Percentiles rank a stretch among this genome's conserved stretches.
Conservation (phyloP, 2,888 invertebrate genomes). For the Lysandra coridon region DNA sequence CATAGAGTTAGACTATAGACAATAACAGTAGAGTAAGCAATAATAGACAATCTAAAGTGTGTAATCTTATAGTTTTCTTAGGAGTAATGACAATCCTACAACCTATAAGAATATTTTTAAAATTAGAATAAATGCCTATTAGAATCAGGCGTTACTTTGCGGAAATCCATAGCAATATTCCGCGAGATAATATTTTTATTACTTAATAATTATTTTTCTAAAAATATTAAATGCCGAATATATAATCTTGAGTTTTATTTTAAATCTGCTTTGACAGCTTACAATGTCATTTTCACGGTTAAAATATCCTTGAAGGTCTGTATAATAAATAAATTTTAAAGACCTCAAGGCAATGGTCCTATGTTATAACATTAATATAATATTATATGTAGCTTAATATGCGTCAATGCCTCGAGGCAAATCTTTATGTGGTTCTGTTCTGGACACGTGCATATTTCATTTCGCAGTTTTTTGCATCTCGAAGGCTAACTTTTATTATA, state of each 20-base stretch:
- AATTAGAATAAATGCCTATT: too few species aligned
- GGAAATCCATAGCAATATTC: too few species aligned
- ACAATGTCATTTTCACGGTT: too few species aligned
- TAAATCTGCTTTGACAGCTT: too few species aligned
- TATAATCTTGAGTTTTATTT: too few species aligned
- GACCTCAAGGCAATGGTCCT: background rate
- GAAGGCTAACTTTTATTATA: background rate
- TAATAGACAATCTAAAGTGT: background rate
- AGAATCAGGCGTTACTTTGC: too few species aligned
- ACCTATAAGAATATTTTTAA: too few species aligned
- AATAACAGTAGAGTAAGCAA: background rate
- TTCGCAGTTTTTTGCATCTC: background rate
- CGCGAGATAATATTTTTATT: too few species aligned
- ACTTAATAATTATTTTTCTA: too few species aligned
- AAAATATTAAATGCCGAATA: too few species aligned
- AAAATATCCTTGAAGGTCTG: background rate
- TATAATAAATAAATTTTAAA: background rate
- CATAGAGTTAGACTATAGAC: background rate
- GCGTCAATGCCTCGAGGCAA: background rate
- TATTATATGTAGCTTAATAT: constrained; percentile 8
- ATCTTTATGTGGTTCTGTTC: background rate
- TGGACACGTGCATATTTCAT: background rate
- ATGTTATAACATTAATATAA: constrained; percentile 8
- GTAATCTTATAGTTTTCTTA: too few species aligned
- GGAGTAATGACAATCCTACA: too few species aligned